A percentile compares a stretch with the other conserved stretches of the same genome.
Evolutionary conservation across 2,888 invertebrate species (phyloP).

Genomic region (Sturmia bella): DNA sequence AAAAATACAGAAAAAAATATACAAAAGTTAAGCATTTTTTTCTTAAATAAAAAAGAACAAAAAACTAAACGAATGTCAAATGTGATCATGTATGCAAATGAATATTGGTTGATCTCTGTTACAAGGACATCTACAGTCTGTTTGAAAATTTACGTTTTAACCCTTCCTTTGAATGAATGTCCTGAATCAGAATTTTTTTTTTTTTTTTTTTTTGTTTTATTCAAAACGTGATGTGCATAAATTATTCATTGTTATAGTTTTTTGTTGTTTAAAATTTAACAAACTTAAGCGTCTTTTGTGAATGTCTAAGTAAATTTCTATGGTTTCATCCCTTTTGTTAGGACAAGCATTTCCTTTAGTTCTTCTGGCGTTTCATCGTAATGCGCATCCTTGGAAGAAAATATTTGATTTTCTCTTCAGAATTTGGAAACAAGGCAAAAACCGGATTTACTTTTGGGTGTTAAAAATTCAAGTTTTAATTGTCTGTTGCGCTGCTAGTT

Average conservation of each 20-base stretch:
- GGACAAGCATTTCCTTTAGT: constrained; percentile 2
- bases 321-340: constrained; percentile 28
- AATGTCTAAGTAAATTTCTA: constrained; percentile 30
- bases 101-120: constrained; percentile 52
- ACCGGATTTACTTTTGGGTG: constrained; percentile 77
- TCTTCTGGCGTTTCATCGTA: constrained; percentile 22
- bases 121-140: constrained; percentile 53
- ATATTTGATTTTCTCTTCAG: constrained; percentile 71
- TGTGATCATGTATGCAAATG: constrained; percentile 60
- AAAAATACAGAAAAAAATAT: too few relatives aligned
- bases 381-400: constrained; percentile 60
- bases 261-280: constrained; percentile 15
- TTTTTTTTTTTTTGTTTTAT: not conserved
- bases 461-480: constrained; percentile 57
- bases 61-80: constrained; percentile 7
- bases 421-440: constrained; percentile 79
- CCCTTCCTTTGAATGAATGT: constrained; percentile 45
- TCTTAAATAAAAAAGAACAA: not conserved
- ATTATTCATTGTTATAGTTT: constrained; percentile 40
- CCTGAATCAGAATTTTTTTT: constrained; percentile 47
- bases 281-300: constrained; percentile 31
- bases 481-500: too few relatives aligned
- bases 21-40: constrained; percentile 47
- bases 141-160: constrained; percentile 42
- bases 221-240: constrained; percentile 58